phyloP scores from a whole-genome alignment of 30 jellyfish, hydroid and myxozoan genomes.

The Catostylus mosaicus region DNA sequence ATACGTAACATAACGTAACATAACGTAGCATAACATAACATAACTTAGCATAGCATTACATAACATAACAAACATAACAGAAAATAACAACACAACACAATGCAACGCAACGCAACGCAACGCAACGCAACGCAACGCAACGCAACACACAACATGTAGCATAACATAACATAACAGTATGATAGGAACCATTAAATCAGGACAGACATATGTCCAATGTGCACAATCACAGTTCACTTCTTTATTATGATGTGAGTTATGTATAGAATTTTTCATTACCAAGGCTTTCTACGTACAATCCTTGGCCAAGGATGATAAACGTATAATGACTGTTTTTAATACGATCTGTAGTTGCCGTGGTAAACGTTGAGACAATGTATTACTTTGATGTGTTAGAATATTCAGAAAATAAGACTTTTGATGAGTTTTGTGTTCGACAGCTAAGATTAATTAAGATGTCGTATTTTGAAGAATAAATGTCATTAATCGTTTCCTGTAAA shows the following conservation, averaged over 20 bases:
- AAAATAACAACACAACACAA: background rate
- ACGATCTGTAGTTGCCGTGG: background rate
- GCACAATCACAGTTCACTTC: no score
- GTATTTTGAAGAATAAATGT: background rate
- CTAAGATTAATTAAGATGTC: background rate
- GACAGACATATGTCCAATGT: no score
- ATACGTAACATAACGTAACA: background rate
- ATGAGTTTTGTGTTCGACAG: background rate
- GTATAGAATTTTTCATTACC: no score
- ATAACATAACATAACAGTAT: no score
- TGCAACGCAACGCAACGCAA: background rate
- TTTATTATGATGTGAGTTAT: no score
- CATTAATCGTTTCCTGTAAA: conserved; percentile 11
- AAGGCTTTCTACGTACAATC: no score
- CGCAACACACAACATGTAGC: no score
- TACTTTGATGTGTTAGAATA: background rate
- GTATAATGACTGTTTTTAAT: background rate
- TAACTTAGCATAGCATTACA: background rate
- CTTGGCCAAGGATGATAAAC: background rate
- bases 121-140: no score
- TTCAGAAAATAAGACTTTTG: background rate
- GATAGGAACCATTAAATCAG: no score
- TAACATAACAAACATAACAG: no score
- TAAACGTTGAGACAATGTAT: background rate
- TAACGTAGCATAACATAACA: no score